Conservation (phyloP, 2,113 vertebrate species). For the Lethenteron camtschaticum region DNA sequence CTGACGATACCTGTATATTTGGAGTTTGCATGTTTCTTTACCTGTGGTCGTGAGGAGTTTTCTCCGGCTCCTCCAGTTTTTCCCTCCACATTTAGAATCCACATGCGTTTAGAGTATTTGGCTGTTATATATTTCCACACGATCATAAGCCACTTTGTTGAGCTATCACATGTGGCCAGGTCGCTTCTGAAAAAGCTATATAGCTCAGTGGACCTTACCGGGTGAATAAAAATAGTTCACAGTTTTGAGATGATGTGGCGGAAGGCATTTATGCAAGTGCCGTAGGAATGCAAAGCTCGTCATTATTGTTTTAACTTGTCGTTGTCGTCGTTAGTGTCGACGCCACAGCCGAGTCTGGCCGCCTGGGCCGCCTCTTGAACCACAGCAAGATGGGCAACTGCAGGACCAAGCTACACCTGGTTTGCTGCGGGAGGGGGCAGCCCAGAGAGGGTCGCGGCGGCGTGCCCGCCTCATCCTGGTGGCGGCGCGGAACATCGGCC, state of each 20-base stretch:
- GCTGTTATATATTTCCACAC: too few species aligned
- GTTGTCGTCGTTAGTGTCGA: slow-evolving; percentile 37
- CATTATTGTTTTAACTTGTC: not conserved
- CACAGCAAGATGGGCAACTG: slow-evolving; percentile 88
- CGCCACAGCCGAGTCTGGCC: slow-evolving; percentile 52
- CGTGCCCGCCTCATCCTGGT: slow-evolving; percentile 72
- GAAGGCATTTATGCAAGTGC: not conserved
- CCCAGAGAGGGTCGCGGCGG: slow-evolving; percentile 16
- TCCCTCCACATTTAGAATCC: too few species aligned
- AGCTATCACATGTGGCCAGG: too few species aligned
- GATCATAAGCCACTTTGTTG: too few species aligned
- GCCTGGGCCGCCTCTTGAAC: slow-evolving; percentile 64
- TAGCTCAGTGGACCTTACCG: too few species aligned
- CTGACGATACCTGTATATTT: not conserved
- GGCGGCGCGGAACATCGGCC: slow-evolving; percentile 50
- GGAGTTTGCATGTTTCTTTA: not conserved
- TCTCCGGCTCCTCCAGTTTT: not conserved
- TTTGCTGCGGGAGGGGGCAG: slow-evolving; percentile 12
- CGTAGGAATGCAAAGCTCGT: not conserved
- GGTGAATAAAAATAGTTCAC: too few species aligned
- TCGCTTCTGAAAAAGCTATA: too few species aligned
- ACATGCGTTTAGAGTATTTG: too few species aligned
- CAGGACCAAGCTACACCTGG: slow-evolving; percentile 66
- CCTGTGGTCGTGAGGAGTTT: not conserved
- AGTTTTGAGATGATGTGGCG: too few species aligned